These are phyloP conservation scores for Heterodera filipjevi DNA, from an alignment of 2,888 invertebrate genomes.

Conservation along the genomic window DNA sequence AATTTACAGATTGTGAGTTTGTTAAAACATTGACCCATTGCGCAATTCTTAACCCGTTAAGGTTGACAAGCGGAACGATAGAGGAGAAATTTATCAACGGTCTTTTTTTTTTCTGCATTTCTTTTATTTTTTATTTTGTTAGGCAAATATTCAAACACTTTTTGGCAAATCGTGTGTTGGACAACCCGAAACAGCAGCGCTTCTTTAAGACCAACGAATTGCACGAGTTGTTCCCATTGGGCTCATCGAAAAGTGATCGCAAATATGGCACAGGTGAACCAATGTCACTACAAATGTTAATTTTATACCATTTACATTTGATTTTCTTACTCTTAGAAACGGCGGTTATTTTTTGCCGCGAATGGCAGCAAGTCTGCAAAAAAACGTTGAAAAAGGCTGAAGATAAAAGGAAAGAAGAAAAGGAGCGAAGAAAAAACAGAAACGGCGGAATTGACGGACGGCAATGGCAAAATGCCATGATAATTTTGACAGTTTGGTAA, in stretches of 20 bases:
- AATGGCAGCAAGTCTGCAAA: conserved; percentile 68
- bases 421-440: neutral
- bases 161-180: conserved; percentile 83
- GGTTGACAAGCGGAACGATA: conserved; percentile 84
- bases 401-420: conserved; percentile 19
- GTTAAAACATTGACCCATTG: neutral
- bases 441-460: neutral
- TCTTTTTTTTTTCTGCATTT: conserved; percentile 41
- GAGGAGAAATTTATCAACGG: conserved; percentile 91
- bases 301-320: too few species aligned
- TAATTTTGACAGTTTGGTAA: neutral
- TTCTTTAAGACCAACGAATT: conserved; percentile 87
- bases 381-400: conserved; percentile 4
- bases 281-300: too few species aligned
- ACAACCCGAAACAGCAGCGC: conserved; percentile 85
- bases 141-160: conserved; percentile 92
- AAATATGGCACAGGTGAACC: conserved; percentile 70
- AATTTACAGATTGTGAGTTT: conserved; percentile 76
- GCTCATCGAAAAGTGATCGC: conserved; percentile 70
- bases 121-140: conserved; percentile 14
- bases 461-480: neutral
- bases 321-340: conserved; percentile 70
- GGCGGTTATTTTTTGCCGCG: conserved; percentile 76
- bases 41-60: neutral
- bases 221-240: conserved; percentile 80